Evolutionary conservation across 2,888 invertebrate species (phyloP).

Genomic region (Exocentrus adspersus): DNA sequence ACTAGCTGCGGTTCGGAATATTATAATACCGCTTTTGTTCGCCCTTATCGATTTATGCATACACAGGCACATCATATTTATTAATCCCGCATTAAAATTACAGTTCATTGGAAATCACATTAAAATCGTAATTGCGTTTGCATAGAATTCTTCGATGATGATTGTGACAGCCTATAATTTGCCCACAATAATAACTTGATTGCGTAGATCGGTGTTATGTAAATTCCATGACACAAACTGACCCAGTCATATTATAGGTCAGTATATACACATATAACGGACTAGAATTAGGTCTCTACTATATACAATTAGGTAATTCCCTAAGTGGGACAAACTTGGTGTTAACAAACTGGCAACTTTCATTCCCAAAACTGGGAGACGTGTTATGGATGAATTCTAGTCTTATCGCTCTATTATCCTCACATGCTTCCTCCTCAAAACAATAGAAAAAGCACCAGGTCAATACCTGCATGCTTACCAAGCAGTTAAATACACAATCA

Average conservation of each 20-base stretch:
- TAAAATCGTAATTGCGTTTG: slow-evolving; percentile 8
- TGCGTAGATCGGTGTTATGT: background rate
- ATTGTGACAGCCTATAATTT: slow-evolving; percentile 2
- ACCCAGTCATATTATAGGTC: background rate
- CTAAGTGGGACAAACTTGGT: no score
- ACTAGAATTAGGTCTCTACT: background rate
- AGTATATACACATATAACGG: background rate
- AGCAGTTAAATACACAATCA: no score
- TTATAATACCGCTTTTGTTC: slow-evolving; percentile 1
- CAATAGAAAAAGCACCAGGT: no score
- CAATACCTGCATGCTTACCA: no score
- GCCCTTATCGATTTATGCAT: slow-evolving; percentile 14
- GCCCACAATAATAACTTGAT: background rate
- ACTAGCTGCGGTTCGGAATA: background rate
- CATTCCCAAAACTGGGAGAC: no score
- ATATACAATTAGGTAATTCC: no score
- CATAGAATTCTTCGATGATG: slow-evolving; percentile 7
- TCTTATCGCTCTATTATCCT: no score
- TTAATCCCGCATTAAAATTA: slow-evolving; percentile 15
- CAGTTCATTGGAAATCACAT: slow-evolving; percentile 7
- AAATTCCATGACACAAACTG: background rate
- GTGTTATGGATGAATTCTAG: no score
- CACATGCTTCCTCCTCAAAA: no score
- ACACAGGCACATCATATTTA: slow-evolving; percentile 4
- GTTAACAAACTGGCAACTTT: no score